A percentile compares a stretch with the other conserved stretches of the same genome.
These are phyloP conservation scores for Sylvia borin DNA, from an alignment of 2,797 vertebrate species.

Conservation along the genomic window DNA sequence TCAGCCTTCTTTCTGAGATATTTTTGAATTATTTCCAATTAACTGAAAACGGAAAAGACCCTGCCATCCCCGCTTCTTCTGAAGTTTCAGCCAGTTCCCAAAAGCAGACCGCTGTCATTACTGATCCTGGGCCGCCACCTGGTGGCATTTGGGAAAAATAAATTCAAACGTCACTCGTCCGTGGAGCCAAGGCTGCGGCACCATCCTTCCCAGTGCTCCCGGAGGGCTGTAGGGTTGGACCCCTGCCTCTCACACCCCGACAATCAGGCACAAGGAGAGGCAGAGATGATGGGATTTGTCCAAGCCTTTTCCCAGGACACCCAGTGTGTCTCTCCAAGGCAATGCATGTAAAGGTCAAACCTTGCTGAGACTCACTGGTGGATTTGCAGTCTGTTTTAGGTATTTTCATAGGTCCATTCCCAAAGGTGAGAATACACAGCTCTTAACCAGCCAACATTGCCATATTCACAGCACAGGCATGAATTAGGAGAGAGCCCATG, in stretches of 20 bases:
- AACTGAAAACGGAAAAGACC: neutral
- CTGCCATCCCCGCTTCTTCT: accelerated
- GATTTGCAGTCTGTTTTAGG: neutral
- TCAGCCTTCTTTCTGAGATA: neutral
- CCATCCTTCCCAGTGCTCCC: accelerated
- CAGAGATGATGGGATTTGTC: neutral
- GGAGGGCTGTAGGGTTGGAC: neutral
- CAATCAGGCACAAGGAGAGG: neutral
- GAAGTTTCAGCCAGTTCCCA: neutral
- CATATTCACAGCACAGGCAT: neutral
- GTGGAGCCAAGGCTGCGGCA: accelerated
- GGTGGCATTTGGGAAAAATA: slow-evolving; percentile 24
- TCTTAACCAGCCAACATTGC: neutral
- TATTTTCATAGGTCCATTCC: neutral
- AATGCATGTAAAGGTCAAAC: neutral
- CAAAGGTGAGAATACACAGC: neutral
- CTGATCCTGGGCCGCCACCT: slow-evolving; percentile 61
- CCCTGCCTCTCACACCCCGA: neutral
- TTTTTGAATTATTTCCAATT: neutral
- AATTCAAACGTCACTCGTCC: neutral
- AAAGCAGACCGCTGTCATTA: accelerated
- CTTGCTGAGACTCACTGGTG: neutral
- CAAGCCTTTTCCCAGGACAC: neutral
- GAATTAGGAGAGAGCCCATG: neutral
- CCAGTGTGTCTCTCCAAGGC: neutral